Evolutionary conservation across 2,888 invertebrate species (phyloP).

Genomic region (Strigamia crassipes): DNA sequence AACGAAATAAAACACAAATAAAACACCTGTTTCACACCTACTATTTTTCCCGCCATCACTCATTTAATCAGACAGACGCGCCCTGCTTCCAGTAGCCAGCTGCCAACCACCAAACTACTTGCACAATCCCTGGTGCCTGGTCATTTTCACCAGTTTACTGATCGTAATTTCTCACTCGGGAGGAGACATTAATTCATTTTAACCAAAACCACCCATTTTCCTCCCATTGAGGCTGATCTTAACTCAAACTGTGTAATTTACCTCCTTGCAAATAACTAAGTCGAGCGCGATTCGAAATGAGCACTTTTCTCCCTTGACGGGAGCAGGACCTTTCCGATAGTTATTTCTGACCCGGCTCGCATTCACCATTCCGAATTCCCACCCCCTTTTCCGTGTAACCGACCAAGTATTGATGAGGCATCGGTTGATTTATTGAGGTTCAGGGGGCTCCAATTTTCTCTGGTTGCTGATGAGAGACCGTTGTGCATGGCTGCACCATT

Average conservation of each 20-base stretch:
- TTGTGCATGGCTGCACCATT: conserved; percentile 39
- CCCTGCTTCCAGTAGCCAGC: conserved; percentile 17
- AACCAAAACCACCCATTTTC: conserved; percentile 23
- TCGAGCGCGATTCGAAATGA: background rate
- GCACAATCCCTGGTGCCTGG: background rate
- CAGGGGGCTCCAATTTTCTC: conserved; percentile 40
- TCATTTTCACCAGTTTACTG: background rate
- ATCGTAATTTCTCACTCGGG: conserved; percentile 3
- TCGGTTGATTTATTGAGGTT: conserved; percentile 27
- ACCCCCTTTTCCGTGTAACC: background rate
- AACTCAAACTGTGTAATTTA: background rate
- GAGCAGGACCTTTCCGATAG: conserved; percentile 29
- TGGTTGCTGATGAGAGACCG: conserved; percentile 42
- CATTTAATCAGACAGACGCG: background rate
- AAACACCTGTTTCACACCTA: conserved; percentile 38
- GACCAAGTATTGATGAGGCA: conserved; percentile 34
- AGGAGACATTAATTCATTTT: conserved; percentile 29
- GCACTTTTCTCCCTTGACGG: background rate
- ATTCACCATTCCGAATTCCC: background rate
- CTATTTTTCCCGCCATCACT: conserved; percentile 15
- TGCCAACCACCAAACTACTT: background rate
- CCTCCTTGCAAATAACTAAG: conserved; percentile 35
- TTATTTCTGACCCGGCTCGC: conserved; percentile 7
- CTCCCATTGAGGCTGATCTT: conserved; percentile 13
- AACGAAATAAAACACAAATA: conserved; percentile 41